Base-by-base conservation (phyloP, 2,797 vertebrate genomes). In the Lindbergichthys nudifrons region DNA sequence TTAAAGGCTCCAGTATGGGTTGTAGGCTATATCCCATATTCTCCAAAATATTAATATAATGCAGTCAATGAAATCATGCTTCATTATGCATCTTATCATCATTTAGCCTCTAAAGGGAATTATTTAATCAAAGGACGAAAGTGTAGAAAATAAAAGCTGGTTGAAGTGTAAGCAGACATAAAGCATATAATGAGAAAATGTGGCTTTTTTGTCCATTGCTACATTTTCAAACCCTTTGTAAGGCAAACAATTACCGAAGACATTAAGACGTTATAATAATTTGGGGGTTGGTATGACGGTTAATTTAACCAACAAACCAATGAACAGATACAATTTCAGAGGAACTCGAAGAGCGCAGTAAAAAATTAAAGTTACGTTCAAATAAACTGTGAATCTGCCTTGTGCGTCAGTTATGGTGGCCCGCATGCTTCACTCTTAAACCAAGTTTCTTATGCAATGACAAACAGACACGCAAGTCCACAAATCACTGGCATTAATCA, bases 1-100 rank as follows among this genome's bases (percentile, higher is more conserved):
- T 76, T 77, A 59, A 18, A 64, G 26, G 73, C 47, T 70, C 53
- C 58, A 70, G 51, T 61, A 43, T 45, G 43, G 13, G 36, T 15
- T 47, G 39, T 60, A 32, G 42, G 19, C 70, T 69, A 68, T 54
- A 59, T 18, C 14, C 16, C 8, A 36, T 36, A 36, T 50, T 52
- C 54, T 51, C 16, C 41, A 61, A 54, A 54, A 59, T 50, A 66
- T 45, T 77, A 42, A 80, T 70, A 74, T 63, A 39, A 2, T 47
- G 42, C 62, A 70, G 66, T 75, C 32, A 77, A 60, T 65, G 23
- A 81, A 83, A 66, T 45, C 56, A 62, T 54, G 64, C 53, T 46
- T 68, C 45, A 74, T 48, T 65, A 65, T 53, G 15, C 47, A 60
- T 66, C 47, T 64, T 26, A 72, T 73, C 39, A 47, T 32, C 47